phyloP scores from a whole-genome alignment of 2,888 invertebrate genomes.

The Latrodectus hesperus region DNA sequence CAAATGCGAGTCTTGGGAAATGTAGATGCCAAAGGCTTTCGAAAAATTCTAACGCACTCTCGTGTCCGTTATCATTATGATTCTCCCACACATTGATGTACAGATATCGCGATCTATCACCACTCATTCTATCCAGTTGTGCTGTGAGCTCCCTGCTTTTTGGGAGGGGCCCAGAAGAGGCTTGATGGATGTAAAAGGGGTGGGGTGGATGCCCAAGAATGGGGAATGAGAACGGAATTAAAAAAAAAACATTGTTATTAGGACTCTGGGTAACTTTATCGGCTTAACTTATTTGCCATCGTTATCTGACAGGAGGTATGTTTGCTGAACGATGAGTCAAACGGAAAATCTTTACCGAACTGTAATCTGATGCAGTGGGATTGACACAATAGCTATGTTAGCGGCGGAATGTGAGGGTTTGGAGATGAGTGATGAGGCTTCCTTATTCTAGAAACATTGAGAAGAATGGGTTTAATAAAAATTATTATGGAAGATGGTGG shows the following conservation, averaged over 20 bases:
- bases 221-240: neutral
- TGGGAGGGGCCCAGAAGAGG: neutral
- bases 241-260: neutral
- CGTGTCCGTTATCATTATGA: neutral
- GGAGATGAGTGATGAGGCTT: too few species aligned
- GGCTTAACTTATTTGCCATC: neutral
- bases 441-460: too few species aligned
- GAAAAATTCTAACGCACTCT: neutral
- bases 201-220: neutral
- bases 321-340: neutral
- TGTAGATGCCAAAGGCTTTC: neutral
- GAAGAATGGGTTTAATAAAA: too few species aligned
- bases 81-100: slow-evolving; percentile 7
- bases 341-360: neutral
- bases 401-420: neutral
- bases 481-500: too few species aligned
- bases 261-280: neutral
- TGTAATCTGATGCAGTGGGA: neutral
- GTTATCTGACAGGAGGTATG: neutral
- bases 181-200: neutral
- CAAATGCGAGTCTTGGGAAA: neutral
- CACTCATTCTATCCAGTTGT: neutral
- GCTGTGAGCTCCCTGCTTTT: neutral
- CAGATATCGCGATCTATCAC: slow-evolving; percentile 17
- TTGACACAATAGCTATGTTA: neutral